A percentile compares a stretch with the other conserved stretches of the same genome.
These are phyloP conservation scores for Potamilus streckersoni DNA, from an alignment of 1,140 invertebrate species.

Conservation along the genomic window DNA sequence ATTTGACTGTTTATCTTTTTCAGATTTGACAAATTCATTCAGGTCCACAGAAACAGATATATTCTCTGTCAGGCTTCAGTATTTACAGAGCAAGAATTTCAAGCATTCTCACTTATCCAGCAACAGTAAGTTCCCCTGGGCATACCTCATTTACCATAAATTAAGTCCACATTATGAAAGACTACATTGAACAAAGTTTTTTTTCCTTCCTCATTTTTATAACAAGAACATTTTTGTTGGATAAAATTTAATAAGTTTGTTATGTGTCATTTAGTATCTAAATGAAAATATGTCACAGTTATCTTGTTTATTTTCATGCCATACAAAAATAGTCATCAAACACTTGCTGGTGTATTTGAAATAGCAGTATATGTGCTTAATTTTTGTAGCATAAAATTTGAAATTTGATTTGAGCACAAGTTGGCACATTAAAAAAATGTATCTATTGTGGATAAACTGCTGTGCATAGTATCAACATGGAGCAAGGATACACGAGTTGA, in stretches of 20 bases:
- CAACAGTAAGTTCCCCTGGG: slow-evolving; percentile 6
- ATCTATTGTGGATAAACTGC: too few species aligned
- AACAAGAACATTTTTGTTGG: not conserved
- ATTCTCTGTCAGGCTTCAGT: slow-evolving; percentile 17
- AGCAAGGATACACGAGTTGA: too few species aligned
- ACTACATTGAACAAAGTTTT: not conserved
- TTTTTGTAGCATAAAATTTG: too few species aligned
- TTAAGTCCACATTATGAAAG: too few species aligned
- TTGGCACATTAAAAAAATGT: too few species aligned
- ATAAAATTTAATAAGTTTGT: not conserved
- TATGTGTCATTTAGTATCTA: not conserved
- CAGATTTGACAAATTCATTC: slow-evolving; percentile 26
- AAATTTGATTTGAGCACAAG: too few species aligned
- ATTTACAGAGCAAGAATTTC: slow-evolving; percentile 6
- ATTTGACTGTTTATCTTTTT: not conserved
- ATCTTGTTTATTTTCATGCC: too few species aligned
- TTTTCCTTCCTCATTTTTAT: not conserved
- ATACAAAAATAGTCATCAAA: too few species aligned
- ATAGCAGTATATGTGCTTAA: too few species aligned
- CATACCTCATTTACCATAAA: not conserved
- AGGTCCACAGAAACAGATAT: slow-evolving; percentile 25
- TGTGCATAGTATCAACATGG: too few species aligned
- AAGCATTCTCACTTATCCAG: slow-evolving; percentile 22
- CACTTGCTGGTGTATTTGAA: too few species aligned
- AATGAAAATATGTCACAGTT: not conserved